These are phyloP conservation scores for Darevskia nairensis DNA, from an alignment of 2,797 vertebrate genomes.

Conservation along the genomic window DNA sequence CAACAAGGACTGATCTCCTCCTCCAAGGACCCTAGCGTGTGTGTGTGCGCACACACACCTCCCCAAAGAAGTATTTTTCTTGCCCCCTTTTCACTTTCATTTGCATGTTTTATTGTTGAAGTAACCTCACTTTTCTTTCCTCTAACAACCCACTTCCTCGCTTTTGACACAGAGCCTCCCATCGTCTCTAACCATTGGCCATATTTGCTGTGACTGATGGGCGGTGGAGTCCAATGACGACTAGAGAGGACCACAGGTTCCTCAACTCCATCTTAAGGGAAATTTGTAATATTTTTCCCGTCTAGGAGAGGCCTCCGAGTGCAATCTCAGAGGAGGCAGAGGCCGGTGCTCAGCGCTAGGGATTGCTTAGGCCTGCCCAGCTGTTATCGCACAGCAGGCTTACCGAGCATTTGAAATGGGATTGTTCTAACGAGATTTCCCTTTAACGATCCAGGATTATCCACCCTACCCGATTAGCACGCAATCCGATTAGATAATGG, in stretches of 20 bases:
- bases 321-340: neutral
- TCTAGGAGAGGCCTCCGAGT: too few relatives aligned
- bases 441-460: constrained; percentile 28
- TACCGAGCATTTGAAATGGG: constrained; percentile 27
- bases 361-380: neutral
- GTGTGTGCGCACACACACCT: neutral
- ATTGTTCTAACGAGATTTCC: constrained; percentile 46
- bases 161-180: neutral
- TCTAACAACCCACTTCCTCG: neutral
- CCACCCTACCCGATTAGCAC: constrained; percentile 19
- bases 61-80: neutral
- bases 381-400: constrained; percentile 16
- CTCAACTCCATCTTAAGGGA: too few relatives aligned
- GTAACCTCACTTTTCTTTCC: neutral
- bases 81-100: neutral
- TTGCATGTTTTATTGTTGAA: neutral
- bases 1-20: neutral
- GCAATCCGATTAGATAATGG: constrained; percentile 37
- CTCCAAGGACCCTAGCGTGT: too few relatives aligned
- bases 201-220: too few relatives aligned
- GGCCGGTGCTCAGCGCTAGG: neutral
- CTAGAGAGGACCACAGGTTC: too few relatives aligned
- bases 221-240: too few relatives aligned
- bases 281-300: too few relatives aligned
- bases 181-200: too few relatives aligned